Base-by-base conservation (phyloP, 2,797 vertebrate genomes). In the Tiaroga cobitis region DNA sequence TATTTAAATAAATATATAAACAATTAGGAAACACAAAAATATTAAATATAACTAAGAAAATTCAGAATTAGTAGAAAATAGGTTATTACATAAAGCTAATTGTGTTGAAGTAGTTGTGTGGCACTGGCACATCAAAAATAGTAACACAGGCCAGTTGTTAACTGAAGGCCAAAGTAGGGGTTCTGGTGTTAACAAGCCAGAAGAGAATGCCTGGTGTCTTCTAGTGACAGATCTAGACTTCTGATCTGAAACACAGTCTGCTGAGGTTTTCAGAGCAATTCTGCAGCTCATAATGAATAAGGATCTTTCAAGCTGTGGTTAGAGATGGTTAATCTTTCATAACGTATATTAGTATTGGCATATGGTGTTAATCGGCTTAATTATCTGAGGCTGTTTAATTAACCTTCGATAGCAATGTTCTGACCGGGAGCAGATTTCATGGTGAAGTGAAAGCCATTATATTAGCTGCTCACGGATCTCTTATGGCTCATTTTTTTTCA, bases 221-320 rank as follows among this genome's bases (percentile, higher is more conserved):
- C 37, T 54, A 26, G 24, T 4, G 43, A n/a, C 32, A 32, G 65
- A 83, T 72, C 51, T 87, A 6, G 69, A 88, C 84, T 84, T 74
- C 89, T 90, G 92, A 90, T 93, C 93, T 90, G 88, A 91, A 84
- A 88, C 61, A 67, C 74, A 85, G 61, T 88, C 68, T 46, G 61
- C 34, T 84, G 59, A 37, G 21, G 49, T 49, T 29, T 77, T 54
- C 74, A 77, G 83, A 79, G 80, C 18, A 76, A 69, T 70, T 69
- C 24, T 39, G 24, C 19, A 72, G 46, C 81, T 73, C 68, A 56
- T 81, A 80, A 74, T 72, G 49, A 29, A 39, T 56, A 43, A 10
- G 29, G 43, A 11, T 67, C 18, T 63, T 78, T 68, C 21, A 75
- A 56, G n/a, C 37, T 80, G 15, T 41, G 26, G 32, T 51, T 32